phyloP scores from a whole-genome alignment of 2,888 invertebrate genomes.

The Drosophila ochracea region DNA sequence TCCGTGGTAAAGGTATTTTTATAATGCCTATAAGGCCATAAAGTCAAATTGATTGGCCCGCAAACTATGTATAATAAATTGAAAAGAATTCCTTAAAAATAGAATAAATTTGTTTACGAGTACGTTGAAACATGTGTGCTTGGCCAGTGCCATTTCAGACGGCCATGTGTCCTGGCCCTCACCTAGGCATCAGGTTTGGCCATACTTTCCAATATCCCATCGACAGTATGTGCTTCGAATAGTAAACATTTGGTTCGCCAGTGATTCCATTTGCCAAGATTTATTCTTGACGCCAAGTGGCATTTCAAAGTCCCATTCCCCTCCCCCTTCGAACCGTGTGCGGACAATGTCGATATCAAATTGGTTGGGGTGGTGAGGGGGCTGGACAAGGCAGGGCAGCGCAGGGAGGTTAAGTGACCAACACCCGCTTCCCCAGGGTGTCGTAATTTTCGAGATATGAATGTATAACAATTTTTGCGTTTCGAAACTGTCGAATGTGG shows the following conservation, averaged over 20 bases:
- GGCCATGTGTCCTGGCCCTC: constrained; percentile 3
- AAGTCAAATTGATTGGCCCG: constrained; percentile 45
- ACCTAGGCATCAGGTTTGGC: constrained; percentile 20
- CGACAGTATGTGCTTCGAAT: constrained; percentile 64
- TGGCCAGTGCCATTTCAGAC: constrained; percentile 3
- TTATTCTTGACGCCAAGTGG: constrained; percentile 62
- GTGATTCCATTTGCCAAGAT: constrained; percentile 56
- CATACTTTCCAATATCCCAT: constrained; percentile 62
- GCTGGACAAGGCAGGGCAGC: not conserved
- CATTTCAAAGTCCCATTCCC: constrained; percentile 22
- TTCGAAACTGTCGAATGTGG: constrained; percentile 64
- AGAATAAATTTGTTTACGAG: constrained; percentile 55
- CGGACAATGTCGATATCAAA: constrained; percentile 3
- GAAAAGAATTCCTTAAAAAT: constrained; percentile 61
- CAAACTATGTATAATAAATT: constrained; percentile 65
- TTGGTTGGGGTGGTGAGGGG: constrained; percentile 3
- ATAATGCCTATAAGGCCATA: constrained; percentile 61
- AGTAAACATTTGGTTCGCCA: constrained; percentile 54
- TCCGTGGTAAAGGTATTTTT: constrained; percentile 20
- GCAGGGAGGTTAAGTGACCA: constrained; percentile 63
- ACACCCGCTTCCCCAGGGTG: constrained; percentile 82
- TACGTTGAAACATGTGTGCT: not conserved
- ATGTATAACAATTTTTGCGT: constrained; percentile 83
- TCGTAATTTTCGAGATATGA: constrained; percentile 85
- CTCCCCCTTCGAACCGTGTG: constrained; percentile 12